Conservation (phyloP, 2,888 invertebrate species). For the Herminia tarsipennalis region DNA sequence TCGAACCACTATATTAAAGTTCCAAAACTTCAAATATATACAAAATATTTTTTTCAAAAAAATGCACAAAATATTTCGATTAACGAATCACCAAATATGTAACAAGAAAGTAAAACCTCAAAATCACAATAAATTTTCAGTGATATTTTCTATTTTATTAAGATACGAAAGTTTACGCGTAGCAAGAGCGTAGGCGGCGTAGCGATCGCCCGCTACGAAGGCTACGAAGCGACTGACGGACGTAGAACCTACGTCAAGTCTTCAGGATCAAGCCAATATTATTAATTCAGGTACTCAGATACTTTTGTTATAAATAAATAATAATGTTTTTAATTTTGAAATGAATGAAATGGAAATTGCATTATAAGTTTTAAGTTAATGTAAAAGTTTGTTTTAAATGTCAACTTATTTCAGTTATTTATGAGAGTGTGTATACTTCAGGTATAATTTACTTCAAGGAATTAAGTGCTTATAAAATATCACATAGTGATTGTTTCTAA, state of each 20-base stretch:
- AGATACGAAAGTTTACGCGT: slow-evolving; percentile 50
- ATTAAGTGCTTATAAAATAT: too few species aligned
- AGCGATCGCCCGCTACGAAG: slow-evolving; percentile 54
- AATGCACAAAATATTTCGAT: neutral
- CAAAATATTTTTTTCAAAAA: too few species aligned
- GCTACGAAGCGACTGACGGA: slow-evolving; percentile 49
- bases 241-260: neutral
- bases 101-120: too few species aligned
- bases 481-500: too few species aligned
- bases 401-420: too few species aligned
- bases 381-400: too few species aligned
- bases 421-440: too few species aligned
- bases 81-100: neutral
- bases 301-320: slow-evolving; percentile 6
- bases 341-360: neutral
- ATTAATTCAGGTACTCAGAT: slow-evolving; percentile 1
- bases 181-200: slow-evolving; percentile 43
- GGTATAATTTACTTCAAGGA: too few species aligned
- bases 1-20: too few species aligned
- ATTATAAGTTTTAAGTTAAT: too few species aligned
- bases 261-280: neutral
- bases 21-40: too few species aligned
- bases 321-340: slow-evolving; percentile 3
- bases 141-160: too few species aligned
- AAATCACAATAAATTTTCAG: neutral